Base-by-base conservation (phyloP, 2,888 invertebrate genomes). In the Plebejus argus region DNA sequence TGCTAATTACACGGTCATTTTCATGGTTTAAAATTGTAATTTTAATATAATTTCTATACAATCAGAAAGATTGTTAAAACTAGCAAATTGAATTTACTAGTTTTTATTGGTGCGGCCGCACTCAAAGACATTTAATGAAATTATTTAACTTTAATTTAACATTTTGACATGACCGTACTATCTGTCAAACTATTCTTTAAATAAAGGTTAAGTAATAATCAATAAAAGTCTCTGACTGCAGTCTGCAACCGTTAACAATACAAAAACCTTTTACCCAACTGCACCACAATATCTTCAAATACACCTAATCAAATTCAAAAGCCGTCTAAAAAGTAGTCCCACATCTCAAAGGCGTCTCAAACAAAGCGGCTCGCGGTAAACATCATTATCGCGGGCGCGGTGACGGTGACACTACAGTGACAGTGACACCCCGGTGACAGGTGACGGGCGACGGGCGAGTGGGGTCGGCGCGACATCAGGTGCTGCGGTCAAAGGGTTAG, bases 401-500 rank as follows among this genome's bases (percentile, higher is more conserved):
- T 82, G 82, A 82, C 80, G 18, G 49, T 18, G 49, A 61, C 61
- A 23, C 23, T 4, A 2, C 12, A 10, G 20, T 23, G 61, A 61
- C 61, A 20, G 58, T 61, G 58, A 61, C 58, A 58, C 2, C 71
- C 75, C 33, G 61, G 79, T 70, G 82, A 83, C 83, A 82, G 80
- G 79, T 83, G 84, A 84, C 82, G 80, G 83, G 80, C 77, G 79
- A 80, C 78, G 79, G 79, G 80, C 83, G 82, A 82, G 82, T 76
- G 81, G 83, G 83, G 83, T 83, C 81, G 78, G 81, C 81, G 82
- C 79, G 80, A 80, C 79, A 80, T 82, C 81, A 83, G 83, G 83
- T 83, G 82, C 79, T 78, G 79, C 80, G 79, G 81, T 79, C 80
- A 81, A 81, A 81, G 81, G 81, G 78, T 81, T 80, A 78, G n/a